Percentiles rank a stretch among this genome's conserved stretches.
Conservation (phyloP, 2,797 vertebrate species). For the Pseudochirops cupreus region DNA sequence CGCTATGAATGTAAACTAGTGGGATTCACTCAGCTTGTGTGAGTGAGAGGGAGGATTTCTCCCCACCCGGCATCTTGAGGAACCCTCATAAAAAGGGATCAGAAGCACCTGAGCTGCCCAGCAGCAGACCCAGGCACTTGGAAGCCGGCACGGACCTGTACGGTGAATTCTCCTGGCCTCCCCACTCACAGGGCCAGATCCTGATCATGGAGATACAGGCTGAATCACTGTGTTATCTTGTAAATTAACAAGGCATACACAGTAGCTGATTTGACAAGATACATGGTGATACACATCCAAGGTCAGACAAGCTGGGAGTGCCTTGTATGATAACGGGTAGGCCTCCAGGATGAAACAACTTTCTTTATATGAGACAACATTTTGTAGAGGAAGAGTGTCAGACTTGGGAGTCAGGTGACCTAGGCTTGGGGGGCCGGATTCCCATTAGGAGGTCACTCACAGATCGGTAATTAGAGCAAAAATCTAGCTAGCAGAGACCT, state of each 20-base stretch:
- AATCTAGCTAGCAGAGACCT: neutral
- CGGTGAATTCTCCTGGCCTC: neutral
- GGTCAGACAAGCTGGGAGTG: neutral
- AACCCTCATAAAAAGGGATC: neutral
- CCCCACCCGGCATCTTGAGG: neutral
- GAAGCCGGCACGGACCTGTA: rapidly evolving
- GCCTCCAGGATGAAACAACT: neutral
- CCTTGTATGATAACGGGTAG: neutral
- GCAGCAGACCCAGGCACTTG: neutral
- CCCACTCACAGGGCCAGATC: neutral
- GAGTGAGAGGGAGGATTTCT: neutral
- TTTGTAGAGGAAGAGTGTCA: no score
- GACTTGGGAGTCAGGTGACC: no score
- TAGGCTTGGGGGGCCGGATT: no score
- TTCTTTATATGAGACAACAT: neutral
- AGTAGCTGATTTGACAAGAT: neutral
- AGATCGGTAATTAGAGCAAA: neutral
- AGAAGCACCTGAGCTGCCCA: rapidly evolving
- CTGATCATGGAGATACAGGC: neutral
- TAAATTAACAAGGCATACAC: rapidly evolving
- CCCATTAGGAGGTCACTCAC: neutral
- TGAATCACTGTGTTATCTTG: rapidly evolving
- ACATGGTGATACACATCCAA: rapidly evolving
- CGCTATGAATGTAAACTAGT: rapidly evolving
- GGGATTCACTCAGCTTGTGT: rapidly evolving